These are phyloP conservation scores for Lutraria lutraria DNA, from an alignment of 2,888 invertebrate species.

Conservation along the genomic window DNA sequence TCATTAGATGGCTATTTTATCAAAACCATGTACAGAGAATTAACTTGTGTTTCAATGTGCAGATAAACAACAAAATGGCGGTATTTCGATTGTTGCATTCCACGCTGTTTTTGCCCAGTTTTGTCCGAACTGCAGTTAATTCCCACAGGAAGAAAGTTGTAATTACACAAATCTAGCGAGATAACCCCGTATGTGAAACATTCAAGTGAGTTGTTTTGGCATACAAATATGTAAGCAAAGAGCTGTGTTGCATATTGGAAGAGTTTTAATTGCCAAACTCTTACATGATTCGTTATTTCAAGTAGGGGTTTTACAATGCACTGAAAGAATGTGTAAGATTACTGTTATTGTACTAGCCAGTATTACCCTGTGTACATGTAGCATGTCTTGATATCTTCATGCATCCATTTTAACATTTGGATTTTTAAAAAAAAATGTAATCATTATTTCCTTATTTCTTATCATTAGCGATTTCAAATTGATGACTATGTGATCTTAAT, in stretches of 20 bases:
- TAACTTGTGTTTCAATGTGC: neutral
- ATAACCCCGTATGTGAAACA: neutral
- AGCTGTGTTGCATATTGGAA: constrained; percentile 21
- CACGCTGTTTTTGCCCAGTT: neutral
- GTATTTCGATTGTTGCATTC: neutral
- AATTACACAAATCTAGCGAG: constrained; percentile 13
- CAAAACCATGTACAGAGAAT: neutral
- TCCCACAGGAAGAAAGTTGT: constrained; percentile 19
- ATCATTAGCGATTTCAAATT: too few relatives aligned
- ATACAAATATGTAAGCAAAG: constrained; percentile 27
- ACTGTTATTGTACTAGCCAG: neutral
- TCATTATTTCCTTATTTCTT: too few relatives aligned
- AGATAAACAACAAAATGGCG: neutral
- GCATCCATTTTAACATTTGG: neutral
- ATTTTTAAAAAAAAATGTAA: neutral
- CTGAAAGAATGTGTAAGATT: constrained; percentile 20
- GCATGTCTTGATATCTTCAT: neutral
- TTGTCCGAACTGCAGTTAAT: neutral
- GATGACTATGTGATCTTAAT: too few relatives aligned
- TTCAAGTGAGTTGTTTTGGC: constrained; percentile 5
- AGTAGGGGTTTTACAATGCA: constrained; percentile 22
- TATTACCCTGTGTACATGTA: neutral
- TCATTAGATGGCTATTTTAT: too few relatives aligned
- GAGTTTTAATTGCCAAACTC: constrained; percentile 20
- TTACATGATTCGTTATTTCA: constrained; percentile 4